phyloP scores from a whole-genome alignment of 2,797 vertebrate species.

The Neomorphus geoffroyi region DNA sequence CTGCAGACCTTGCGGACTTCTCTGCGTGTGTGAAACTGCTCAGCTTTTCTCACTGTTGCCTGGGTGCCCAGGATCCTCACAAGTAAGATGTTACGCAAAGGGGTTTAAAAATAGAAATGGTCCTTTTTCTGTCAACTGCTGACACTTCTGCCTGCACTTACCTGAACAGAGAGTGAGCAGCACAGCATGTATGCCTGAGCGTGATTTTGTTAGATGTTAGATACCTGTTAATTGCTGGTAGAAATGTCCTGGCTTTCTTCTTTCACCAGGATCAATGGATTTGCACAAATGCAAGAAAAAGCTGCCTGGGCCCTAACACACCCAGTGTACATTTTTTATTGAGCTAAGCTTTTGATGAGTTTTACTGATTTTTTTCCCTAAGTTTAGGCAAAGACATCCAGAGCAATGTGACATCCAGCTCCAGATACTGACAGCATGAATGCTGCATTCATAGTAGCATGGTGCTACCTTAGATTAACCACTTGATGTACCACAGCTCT shows the following conservation, averaged over 20 bases:
- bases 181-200: accelerated
- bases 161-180: background rate
- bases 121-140: background rate
- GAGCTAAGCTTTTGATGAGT: background rate
- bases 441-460: background rate
- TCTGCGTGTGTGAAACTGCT: background rate
- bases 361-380: too few species aligned
- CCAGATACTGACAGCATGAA: background rate
- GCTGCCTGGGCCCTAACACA: background rate
- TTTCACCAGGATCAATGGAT: background rate
- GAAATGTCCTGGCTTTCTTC: background rate
- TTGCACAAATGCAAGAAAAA: background rate
- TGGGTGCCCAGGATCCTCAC: accelerated
- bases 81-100: background rate
- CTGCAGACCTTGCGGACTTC: background rate
- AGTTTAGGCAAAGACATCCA: background rate
- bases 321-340: background rate
- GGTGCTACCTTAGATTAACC: background rate
- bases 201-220: background rate
- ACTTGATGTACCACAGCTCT: background rate
- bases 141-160: background rate
- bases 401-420: background rate
- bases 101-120: background rate
- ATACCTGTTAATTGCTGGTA: background rate
- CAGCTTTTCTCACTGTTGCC: background rate